phyloP scores from a whole-genome alignment of 2,888 invertebrate species.

The Rhagonycha lutea region DNA sequence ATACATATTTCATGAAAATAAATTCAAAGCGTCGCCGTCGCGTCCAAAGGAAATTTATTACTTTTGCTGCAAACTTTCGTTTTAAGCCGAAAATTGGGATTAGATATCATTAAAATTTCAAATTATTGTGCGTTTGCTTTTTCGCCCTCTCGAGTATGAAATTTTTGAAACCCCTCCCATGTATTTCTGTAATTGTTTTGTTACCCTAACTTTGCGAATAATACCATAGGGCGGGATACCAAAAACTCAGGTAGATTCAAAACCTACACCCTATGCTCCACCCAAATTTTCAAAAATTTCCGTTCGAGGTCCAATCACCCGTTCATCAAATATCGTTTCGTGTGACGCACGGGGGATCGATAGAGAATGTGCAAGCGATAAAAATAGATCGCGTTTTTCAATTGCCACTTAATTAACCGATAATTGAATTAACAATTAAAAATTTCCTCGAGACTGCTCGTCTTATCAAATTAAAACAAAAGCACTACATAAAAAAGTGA shows the following conservation, averaged over 20 bases:
- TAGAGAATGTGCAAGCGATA: background rate
- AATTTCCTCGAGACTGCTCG: background rate
- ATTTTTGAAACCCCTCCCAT: no score
- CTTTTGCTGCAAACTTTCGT: background rate
- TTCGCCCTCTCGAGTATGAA: no score
- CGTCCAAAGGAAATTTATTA: background rate
- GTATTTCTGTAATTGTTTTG: no score
- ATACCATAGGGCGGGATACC: no score
- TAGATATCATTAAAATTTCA: background rate
- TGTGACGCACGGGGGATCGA: background rate
- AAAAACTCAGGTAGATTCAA: background rate
- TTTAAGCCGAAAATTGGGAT: background rate
- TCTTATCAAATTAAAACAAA: background rate
- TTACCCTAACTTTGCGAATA: no score
- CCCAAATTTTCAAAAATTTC: background rate
- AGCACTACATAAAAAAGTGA: background rate
- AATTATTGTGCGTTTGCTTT: background rate
- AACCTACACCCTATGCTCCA: background rate
- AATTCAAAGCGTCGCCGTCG: background rate
- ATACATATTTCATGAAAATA: background rate
- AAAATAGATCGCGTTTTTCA: background rate
- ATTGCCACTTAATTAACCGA: background rate
- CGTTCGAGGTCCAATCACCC: background rate
- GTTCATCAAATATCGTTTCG: background rate
- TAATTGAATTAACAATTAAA: background rate